Evolutionary conservation across 2,888 invertebrate species (phyloP).

Genomic region (Catocala fraxini): DNA sequence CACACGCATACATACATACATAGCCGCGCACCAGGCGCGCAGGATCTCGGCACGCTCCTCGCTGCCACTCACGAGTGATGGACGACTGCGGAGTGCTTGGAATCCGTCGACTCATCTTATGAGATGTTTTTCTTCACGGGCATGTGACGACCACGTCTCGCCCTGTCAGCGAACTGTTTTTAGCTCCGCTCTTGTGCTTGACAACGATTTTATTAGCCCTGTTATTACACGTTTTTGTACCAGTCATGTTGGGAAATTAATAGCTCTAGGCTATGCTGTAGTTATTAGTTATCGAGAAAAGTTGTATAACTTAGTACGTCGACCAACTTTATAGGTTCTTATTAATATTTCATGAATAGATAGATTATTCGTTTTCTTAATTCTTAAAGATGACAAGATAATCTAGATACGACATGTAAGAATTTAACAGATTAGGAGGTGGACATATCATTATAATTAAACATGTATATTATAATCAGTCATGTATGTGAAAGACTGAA

Average conservation of each 20-base stretch:
- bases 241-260: slow-evolving; percentile 50
- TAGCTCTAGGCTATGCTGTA: slow-evolving; percentile 29
- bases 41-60: slow-evolving; percentile 18
- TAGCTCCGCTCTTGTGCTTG: slow-evolving; percentile 34
- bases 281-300: slow-evolving; percentile 12
- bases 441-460: no score
- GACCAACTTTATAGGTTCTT: neutral
- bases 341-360: no score
- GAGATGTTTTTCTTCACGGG: slow-evolving; percentile 59
- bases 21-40: slow-evolving; percentile 28
- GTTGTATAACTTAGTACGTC: neutral
- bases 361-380: no score
- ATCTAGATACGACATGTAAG: no score
- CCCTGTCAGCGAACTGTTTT: slow-evolving; percentile 49
- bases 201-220: slow-evolving; percentile 54
- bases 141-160: slow-evolving; percentile 33
- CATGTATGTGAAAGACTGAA: no score
- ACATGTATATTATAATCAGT: no score
- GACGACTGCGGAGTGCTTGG: slow-evolving; percentile 47
- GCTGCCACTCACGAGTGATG: slow-evolving; percentile 47
- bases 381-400: no score
- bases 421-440: neutral
- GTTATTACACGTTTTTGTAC: slow-evolving; percentile 46
- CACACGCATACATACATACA: slow-evolving; percentile 23
- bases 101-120: slow-evolving; percentile 65